Evolutionary conservation across 2,797 vertebrate species (phyloP), one percentile per base, ranked within the genome.

Genomic region (Macropus fuliginosus): DNA sequence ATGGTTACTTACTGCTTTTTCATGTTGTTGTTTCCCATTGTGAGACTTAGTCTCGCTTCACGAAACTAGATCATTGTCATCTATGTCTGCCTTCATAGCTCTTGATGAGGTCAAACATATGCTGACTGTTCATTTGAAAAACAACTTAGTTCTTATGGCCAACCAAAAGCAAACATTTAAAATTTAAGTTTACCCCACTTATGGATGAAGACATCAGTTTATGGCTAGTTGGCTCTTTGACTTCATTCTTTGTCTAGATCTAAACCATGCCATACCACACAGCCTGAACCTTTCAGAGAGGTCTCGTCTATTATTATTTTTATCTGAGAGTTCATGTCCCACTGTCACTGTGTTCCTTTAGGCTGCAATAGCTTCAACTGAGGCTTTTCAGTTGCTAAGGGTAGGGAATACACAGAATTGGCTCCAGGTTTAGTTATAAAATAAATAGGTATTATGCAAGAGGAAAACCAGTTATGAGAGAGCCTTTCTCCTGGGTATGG

Each of bases 281-380:
- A 94, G 31, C 54, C 81, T 91, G 12, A 91, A 56, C 91, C 57
- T 96, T 62, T 91, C 95, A 50, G 27, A 66, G 92, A 97, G 96
- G 28, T 92, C 89, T 95, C 93, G 34, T n/a, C 96, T 97, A 95
- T 94, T 95, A 96, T 97, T 97, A 97, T 97, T 92, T 96, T 98
- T 97, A 96, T 96, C 93, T 95, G 95, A 95, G 95, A 96, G 96
- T 96, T 97, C 97, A 91, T 97, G 96, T 97, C 97, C 97, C 94
- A 95, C 97, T 97, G 95, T 95, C 94, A 94, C 91, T 93, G 81
- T 96, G 94, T 96, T 97, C 95, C 96, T 95, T 95, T 95, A 97
- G 97, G 95, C 96, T 96, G 34, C 93, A 96, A 96, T 97, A 96
- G 87, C 55, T 93, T 97, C 96, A 92, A 87, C 87, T 96, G 97